Evolutionary conservation across 2,113 vertebrate genomes (phyloP).

Genomic region (Scalopus aquaticus): DNA sequence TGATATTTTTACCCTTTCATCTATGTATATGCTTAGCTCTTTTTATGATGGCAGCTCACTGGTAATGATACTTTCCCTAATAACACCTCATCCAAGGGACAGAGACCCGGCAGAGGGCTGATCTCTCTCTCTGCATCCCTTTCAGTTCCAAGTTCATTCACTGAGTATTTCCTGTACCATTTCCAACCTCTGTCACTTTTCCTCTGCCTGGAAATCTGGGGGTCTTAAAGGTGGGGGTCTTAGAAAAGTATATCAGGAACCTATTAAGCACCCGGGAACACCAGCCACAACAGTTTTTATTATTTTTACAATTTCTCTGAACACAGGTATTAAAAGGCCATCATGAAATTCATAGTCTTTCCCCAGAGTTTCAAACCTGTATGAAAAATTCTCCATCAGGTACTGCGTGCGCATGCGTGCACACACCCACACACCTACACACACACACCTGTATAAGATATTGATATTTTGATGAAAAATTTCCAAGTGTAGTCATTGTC

Average conservation of each 20-base stretch:
- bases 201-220: background rate
- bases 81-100: background rate
- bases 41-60: no score
- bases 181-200: background rate
- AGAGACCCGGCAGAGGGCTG: background rate
- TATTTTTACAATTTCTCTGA: background rate
- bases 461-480: background rate
- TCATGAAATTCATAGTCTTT: background rate
- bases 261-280: background rate
- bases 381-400: background rate
- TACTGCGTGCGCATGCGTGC: no score
- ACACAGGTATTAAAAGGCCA: background rate
- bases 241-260: background rate
- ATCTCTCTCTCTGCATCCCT: background rate
- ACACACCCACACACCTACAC: background rate
- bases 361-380: background rate
- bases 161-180: background rate
- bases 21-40: no score
- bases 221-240: background rate
- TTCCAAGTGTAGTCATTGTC: background rate
- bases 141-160: background rate
- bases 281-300: background rate
- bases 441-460: background rate
- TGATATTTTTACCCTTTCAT: background rate
- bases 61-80: background rate